These are phyloP conservation scores for Mystacornis crossleyi DNA, from an alignment of 2,113 vertebrate genomes.

Conservation along the genomic window DNA sequence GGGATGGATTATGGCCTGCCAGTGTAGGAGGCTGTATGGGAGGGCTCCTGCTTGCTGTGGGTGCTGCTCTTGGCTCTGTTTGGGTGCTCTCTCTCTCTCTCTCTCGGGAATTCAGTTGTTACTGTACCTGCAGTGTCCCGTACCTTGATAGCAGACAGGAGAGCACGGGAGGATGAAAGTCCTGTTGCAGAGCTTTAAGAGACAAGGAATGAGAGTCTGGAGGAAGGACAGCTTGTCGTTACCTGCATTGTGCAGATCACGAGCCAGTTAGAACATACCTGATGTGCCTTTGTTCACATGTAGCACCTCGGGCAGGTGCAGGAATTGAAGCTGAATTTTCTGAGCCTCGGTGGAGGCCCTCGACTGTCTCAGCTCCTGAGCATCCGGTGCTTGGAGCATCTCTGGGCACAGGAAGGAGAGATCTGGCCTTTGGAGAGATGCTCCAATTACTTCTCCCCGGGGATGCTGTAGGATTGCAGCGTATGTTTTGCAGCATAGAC, in stretches of 20 bases:
- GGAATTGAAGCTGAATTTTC: not conserved
- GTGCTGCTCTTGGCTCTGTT: not conserved
- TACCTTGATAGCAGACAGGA: not conserved
- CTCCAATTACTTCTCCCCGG: not conserved
- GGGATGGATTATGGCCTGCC: not conserved
- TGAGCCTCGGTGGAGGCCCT: not conserved
- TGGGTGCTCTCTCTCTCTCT: not conserved
- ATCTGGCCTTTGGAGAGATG: not conserved
- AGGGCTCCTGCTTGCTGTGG: not conserved
- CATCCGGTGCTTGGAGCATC: fast-evolving
- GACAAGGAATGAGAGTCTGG: not conserved
- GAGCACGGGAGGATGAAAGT: fast-evolving
- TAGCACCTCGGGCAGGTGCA: not conserved
- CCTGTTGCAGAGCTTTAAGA: not conserved
- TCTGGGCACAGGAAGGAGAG: not conserved
- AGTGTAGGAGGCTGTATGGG: not conserved
- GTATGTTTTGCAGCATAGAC: not conserved
- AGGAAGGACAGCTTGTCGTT: not conserved
- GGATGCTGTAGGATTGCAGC: not conserved
- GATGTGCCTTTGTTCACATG: fast-evolving
- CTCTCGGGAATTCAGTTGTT: fast-evolving
- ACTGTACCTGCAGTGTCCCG: not conserved
- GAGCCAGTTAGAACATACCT: not conserved
- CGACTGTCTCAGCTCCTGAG: not conserved
- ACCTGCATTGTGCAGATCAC: fast-evolving